These are phyloP conservation scores for Pogoniulus pusillus DNA, from an alignment of 2,797 vertebrate species.

Conservation along the genomic window DNA sequence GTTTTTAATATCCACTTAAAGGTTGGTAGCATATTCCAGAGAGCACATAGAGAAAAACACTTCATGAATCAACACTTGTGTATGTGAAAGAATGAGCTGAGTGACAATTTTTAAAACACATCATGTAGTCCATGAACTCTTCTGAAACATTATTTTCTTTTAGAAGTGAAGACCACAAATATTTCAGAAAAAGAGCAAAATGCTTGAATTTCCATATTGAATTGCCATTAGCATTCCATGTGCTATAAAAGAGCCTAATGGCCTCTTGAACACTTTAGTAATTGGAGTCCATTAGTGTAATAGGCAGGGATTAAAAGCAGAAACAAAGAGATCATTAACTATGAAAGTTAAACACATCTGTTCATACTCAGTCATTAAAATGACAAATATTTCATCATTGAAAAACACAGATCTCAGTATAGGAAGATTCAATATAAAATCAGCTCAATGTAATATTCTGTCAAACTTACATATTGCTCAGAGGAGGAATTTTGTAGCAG, in stretches of 20 bases:
- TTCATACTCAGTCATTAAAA: conserved; percentile 28
- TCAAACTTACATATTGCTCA: background rate
- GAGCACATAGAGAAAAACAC: background rate
- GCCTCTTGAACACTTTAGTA: conserved; percentile 42
- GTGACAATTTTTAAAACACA: background rate
- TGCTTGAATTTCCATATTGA: conserved; percentile 6
- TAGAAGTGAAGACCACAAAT: background rate
- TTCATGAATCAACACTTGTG: background rate
- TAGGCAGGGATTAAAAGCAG: conserved; percentile 47
- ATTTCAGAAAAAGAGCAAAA: background rate
- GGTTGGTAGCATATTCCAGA: background rate
- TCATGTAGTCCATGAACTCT: background rate
- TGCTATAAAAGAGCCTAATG: conserved; percentile 21
- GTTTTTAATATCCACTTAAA: background rate
- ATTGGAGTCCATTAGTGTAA: conserved; percentile 63
- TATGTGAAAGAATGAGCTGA: background rate
- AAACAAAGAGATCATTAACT: conserved; percentile 59
- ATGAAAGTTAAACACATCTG: conserved; percentile 46
- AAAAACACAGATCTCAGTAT: background rate
- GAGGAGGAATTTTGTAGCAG: background rate
- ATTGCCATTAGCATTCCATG: background rate
- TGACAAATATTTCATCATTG: conserved; percentile 8
- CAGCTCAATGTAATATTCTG: background rate
- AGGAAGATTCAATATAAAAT: background rate
- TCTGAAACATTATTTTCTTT: background rate